These are phyloP conservation scores for Drosophila monieri DNA, from an alignment of 2,888 invertebrate species.

Conservation along the genomic window DNA sequence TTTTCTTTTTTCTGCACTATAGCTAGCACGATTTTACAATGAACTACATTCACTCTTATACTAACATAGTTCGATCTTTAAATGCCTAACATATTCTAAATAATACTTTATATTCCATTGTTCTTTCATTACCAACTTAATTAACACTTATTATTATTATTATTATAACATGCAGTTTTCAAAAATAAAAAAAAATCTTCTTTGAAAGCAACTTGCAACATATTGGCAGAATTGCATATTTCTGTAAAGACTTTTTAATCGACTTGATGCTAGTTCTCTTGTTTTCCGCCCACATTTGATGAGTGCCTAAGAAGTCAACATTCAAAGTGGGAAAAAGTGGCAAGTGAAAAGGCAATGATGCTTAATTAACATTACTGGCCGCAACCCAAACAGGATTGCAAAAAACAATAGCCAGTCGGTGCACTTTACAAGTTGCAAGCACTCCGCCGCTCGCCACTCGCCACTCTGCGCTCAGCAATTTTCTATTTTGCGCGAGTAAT, in stretches of 20 bases:
- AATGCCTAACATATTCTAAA: too few species aligned
- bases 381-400: slow-evolving; percentile 15
- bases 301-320: slow-evolving; percentile 36
- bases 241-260: neutral
- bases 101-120: too few species aligned
- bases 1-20: neutral
- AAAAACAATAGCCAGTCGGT: slow-evolving; percentile 15
- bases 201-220: too few species aligned
- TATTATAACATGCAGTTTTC: too few species aligned
- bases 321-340: slow-evolving; percentile 41
- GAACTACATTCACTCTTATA: slow-evolving; percentile 19
- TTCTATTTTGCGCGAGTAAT: slow-evolving; percentile 80
- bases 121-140: too few species aligned
- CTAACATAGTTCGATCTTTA: slow-evolving; percentile 7
- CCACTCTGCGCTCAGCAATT: slow-evolving; percentile 78
- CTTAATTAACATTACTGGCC: slow-evolving; percentile 21
- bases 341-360: slow-evolving; percentile 24
- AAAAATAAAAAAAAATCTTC: too few species aligned
- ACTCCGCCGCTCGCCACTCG: slow-evolving; percentile 40
- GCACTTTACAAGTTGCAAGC: slow-evolving; percentile 27
- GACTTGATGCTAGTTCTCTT: neutral
- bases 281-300: slow-evolving; percentile 27
- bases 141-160: too few species aligned
- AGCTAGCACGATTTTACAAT: slow-evolving; percentile 20
- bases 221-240: too few species aligned